A percentile compares a stretch with the other conserved stretches of the same genome.
Evolutionary conservation across 2,113 vertebrate genomes (phyloP).

Genomic region (Alosa alosa): DNA sequence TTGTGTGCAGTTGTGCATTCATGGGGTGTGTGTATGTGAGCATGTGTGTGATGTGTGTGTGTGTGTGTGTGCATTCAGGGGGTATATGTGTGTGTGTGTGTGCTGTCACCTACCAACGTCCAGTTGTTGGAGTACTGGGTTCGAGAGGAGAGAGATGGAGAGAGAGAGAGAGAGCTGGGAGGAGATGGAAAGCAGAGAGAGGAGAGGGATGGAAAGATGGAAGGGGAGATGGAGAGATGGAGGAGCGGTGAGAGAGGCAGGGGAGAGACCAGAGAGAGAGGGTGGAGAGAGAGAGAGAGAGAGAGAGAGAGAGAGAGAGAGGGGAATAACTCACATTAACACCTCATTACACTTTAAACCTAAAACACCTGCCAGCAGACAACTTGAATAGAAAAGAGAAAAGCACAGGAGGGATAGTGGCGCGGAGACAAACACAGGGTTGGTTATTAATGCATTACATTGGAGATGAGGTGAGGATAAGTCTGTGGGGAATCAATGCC

Average conservation of each 20-base stretch:
- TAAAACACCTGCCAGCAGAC: neutral
- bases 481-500: neutral
- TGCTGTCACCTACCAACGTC: too few species aligned
- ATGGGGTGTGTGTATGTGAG: too few species aligned
- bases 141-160: too few species aligned
- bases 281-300: neutral
- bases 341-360: slow-evolving; percentile 19
- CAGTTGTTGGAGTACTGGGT: too few species aligned
- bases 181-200: too few species aligned
- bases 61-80: neutral
- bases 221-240: too few species aligned
- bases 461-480: neutral
- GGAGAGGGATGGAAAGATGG: too few species aligned
- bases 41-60: neutral
- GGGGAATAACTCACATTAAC: slow-evolving; percentile 26
- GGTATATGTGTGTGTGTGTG: too few species aligned
- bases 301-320: neutral
- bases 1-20: too few species aligned
- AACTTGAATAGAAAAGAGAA: neutral
- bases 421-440: neutral
- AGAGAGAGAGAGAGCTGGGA: too few species aligned
- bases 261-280: too few species aligned
- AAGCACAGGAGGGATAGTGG: neutral
- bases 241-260: too few species aligned
- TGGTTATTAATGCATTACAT: neutral